Base-by-base conservation (phyloP, 2,888 invertebrate species). In the Parnassius mnemosyne region DNA sequence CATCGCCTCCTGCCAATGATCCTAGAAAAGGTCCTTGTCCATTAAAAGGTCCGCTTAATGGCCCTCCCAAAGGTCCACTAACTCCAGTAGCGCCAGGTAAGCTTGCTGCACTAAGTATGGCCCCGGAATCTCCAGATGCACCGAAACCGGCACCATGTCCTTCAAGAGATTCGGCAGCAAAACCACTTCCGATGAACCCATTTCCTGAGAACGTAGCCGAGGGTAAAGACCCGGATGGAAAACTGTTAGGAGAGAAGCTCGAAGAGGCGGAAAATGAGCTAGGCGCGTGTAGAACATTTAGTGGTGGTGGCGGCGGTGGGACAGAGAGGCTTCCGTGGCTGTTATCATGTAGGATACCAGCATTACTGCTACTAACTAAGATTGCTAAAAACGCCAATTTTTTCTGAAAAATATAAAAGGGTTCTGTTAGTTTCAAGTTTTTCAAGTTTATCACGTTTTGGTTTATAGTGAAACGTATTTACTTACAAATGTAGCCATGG, bases 401-500 rank as follows among this genome's bases (percentile, higher is more conserved):
- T 65, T 80, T 85, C 91, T 91, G 89, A 60, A 83, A 88, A 69
- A 13, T 3, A 13, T 71, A 76, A 70, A 59, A 11, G 9, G 46
- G 42, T 2, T 13, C 3, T 49, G 10, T 49, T 13, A 49, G 13
- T 44, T 10, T 41, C 1, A n/a, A n/a, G n/a, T n/a, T 49, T 41
- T 47, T 5, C 34, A 51, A 34, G n/a, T 46, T 34, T 42, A 44
- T 2, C 12, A 11, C 13, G 20, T 44, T 34, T 10, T 52, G 43
- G 42, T 61, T 16, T 46, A 3, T 16, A 3, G 25, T 10, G 11
- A 12, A 42, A 52, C 49, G 47, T 44, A 44, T 49, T 52, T 80
- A 89, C 90, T 90, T 77, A 91, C 91, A 83, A 84, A 83, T 74
- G 88, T 78, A 87, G 90, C 90, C 91, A 91, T 91, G 67, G 75